Evolutionary conservation across 2,797 vertebrate species (phyloP).

Genomic region (Sphenodon punctatus): DNA sequence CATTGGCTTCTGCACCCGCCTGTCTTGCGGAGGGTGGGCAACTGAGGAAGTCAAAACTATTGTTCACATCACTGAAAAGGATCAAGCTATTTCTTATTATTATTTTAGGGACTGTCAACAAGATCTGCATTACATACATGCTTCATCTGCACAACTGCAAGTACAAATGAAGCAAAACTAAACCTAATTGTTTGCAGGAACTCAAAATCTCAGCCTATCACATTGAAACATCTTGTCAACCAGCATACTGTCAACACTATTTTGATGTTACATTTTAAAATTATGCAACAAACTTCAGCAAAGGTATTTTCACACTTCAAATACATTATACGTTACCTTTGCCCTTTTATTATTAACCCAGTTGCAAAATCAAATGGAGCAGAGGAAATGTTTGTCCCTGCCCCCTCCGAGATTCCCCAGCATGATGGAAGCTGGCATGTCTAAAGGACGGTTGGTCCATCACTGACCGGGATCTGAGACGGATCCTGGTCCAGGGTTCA

Average conservation of each 20-base stretch:
- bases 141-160: conserved; percentile 48
- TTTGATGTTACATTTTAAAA: not conserved
- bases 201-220: conserved; percentile 14
- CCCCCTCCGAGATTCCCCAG: too few relatives aligned
- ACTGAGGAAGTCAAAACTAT: too few relatives aligned
- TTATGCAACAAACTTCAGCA: not conserved
- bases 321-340: conserved; percentile 20
- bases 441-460: too few relatives aligned
- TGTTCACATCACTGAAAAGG: not conserved
- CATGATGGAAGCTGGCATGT: too few relatives aligned
- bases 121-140: conserved; percentile 29
- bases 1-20: too few relatives aligned
- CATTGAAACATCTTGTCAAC: conserved; percentile 31
- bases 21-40: too few relatives aligned
- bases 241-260: not conserved
- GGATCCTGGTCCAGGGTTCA: too few relatives aligned
- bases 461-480: too few relatives aligned
- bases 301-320: not conserved
- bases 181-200: conserved; percentile 34
- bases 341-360: conserved; percentile 1
- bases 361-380: not conserved
- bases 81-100: not conserved
- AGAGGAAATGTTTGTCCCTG: not conserved
- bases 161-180: conserved; percentile 52
- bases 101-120: conserved; percentile 32